Base-by-base conservation (phyloP, 2,888 invertebrate species). In the Diadromus collaris region DNA sequence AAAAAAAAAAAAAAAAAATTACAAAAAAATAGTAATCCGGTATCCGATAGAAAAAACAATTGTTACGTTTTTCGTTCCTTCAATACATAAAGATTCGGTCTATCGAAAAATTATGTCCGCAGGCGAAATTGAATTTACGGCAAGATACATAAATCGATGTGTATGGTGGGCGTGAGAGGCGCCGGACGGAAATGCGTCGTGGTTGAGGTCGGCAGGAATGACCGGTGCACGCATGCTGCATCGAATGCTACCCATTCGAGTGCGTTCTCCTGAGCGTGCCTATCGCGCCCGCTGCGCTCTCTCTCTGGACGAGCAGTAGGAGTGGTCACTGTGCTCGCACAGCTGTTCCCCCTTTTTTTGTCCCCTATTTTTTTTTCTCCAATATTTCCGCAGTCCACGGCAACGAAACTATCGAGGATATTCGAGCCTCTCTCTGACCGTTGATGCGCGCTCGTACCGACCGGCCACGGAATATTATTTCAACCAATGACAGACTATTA, bases 271-370 rank as follows among this genome's bases (percentile, higher is more conserved):
- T 38, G 41, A 29, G 46, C 38, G 48, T 24, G 48, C 29, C 68
- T 64, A 67, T 73, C 58, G 63, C 21, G 82, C 81, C 83, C 82
- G 83, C 79, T 82, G 81, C 75, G 34, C 76, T 75, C 87, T 70
- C 87, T 70, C 65, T 60, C 65, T 65, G 68, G 78, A 56, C 74
- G 74, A 56, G 65, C 63, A 68, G 61, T 61, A 69, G 60, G 84
- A 82, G 81, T 82, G 88, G 88, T 87, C 89, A 86, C 83, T 85
- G 81, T 56, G 58, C 34, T 73, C 75, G 64, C 86, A 85, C 89
- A 89, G 89, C 89, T 89, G 89, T 84, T 86, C 81, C 80, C 83
- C 83, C 78, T 75, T 75, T 48, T 71, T 34, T 32, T 58, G n/a
- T n/a, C n/a, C n/a, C n/a, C n/a, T n/a, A n/a, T 58, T 44, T 77